These are phyloP conservation scores for Epinotia bilunana DNA, from an alignment of 2,888 invertebrate genomes.

Conservation along the genomic window DNA sequence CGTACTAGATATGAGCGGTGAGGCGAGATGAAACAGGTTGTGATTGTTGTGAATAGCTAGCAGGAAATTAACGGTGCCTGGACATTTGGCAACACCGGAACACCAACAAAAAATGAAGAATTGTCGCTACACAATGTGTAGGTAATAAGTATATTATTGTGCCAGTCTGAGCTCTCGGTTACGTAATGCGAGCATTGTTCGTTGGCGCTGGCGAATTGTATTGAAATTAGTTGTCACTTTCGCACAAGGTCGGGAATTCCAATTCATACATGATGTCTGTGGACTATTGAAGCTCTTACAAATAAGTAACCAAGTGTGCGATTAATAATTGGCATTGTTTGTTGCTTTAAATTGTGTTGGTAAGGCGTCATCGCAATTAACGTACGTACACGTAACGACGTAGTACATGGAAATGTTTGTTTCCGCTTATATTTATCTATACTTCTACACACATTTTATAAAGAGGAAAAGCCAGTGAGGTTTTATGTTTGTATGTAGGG, in stretches of 20 bases:
- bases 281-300: background rate
- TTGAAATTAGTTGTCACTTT: conserved; percentile 66
- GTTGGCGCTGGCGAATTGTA: conserved; percentile 53
- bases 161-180: conserved; percentile 29
- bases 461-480: no score
- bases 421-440: background rate
- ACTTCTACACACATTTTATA: no score
- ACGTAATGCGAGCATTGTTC: conserved; percentile 48
- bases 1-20: background rate
- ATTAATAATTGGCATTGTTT: background rate
- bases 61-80: conserved; percentile 39
- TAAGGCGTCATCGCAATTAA: background rate
- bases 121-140: conserved; percentile 29
- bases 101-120: conserved; percentile 25
- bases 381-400: no score
- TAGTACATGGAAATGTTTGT: background rate
- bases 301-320: background rate
- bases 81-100: conserved; percentile 34
- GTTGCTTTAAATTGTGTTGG: background rate
- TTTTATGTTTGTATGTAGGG: no score
- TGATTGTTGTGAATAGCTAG: background rate
- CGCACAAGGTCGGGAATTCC: conserved; percentile 55
- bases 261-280: conserved; percentile 15
- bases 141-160: conserved; percentile 8
- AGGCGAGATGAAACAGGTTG: background rate